Conservation (phyloP, 2,797 vertebrate species). For the Fratercula arctica region DNA sequence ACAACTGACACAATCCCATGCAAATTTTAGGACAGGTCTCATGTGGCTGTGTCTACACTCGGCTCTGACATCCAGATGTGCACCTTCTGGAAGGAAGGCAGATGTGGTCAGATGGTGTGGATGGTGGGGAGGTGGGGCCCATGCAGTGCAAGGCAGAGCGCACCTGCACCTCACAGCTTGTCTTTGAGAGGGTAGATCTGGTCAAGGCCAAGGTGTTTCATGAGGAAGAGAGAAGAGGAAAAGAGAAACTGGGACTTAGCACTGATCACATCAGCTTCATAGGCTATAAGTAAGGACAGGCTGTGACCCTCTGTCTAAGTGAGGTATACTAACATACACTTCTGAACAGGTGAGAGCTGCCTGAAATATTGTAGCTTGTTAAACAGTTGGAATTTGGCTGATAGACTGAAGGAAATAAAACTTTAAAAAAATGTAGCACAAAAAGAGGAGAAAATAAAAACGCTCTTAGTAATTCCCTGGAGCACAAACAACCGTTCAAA, state of each 20-base stretch:
- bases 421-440: background rate
- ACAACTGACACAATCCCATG: background rate
- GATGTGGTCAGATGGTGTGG: background rate
- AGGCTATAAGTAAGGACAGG: background rate
- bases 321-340: background rate
- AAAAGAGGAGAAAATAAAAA: slow-evolving; percentile 37
- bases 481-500: background rate
- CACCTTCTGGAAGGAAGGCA: background rate
- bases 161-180: background rate
- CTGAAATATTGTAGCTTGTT: background rate
- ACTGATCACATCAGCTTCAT: background rate
- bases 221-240: background rate
- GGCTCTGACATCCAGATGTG: background rate
- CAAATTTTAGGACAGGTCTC: background rate
- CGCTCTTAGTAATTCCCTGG: slow-evolving; percentile 26
- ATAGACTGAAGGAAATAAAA: slow-evolving; percentile 8
- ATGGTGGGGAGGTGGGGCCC: background rate
- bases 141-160: background rate
- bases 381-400: background rate
- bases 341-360: background rate
- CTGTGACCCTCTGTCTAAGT: background rate
- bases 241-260: background rate
- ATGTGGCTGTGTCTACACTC: background rate
- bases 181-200: background rate
- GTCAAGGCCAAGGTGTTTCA: background rate